phyloP scores from a whole-genome alignment of 1,140 invertebrate species.

The Leptestheria dahalacensis region DNA sequence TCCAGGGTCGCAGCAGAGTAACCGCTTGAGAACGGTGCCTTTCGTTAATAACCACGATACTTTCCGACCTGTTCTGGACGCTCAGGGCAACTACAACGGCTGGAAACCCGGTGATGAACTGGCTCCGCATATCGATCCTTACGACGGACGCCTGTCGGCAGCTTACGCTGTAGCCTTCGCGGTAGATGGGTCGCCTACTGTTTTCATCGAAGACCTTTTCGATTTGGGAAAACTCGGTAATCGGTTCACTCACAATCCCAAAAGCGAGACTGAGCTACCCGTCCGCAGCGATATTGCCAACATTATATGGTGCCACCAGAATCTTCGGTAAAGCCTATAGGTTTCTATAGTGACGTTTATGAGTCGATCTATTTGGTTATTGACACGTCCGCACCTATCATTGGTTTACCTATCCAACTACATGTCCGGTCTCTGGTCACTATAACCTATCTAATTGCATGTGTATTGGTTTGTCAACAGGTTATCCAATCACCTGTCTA shows the following conservation, averaged over 20 bases:
- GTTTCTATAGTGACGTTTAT: too few species aligned
- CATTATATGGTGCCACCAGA: slow-evolving; percentile 8
- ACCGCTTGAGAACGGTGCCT: neutral
- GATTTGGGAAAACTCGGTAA: slow-evolving; percentile 1
- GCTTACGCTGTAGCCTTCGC: slow-evolving; percentile 5
- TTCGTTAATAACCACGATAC: slow-evolving; percentile 9
- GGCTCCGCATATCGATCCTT: slow-evolving; percentile 5
- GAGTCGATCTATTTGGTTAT: too few species aligned
- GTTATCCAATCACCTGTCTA: too few species aligned
- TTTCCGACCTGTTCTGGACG: neutral
- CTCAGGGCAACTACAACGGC: slow-evolving; percentile 8
- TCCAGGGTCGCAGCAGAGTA: neutral
- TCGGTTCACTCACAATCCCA: slow-evolving; percentile 8
- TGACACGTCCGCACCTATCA: too few species aligned
- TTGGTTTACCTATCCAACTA: too few species aligned
- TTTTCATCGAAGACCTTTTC: slow-evolving; percentile 10
- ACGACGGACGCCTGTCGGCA: slow-evolving; percentile 1
- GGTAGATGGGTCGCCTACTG: slow-evolving; percentile 2
- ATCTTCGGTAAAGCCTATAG: too few species aligned
- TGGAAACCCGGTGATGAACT: neutral
- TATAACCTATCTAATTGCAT: too few species aligned
- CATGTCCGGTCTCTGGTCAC: too few species aligned
- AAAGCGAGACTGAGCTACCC: neutral
- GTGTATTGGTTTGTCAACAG: too few species aligned
- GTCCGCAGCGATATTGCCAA: slow-evolving; percentile 5